phyloP scores from a whole-genome alignment of 2,113 vertebrate species.

The Monopterus albus region DNA sequence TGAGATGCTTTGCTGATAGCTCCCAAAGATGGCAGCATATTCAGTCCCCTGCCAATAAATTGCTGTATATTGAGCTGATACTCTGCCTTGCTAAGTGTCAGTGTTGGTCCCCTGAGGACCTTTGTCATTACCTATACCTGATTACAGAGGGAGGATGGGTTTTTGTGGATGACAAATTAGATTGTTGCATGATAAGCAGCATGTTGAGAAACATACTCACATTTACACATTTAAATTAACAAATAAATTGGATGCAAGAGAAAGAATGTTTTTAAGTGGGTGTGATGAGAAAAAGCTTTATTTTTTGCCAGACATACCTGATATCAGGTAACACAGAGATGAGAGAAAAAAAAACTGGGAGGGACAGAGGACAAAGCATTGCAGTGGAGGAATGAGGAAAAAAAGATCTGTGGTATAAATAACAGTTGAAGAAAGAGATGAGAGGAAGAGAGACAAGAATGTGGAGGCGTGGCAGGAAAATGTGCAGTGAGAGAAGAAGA shows the following conservation, averaged over 20 bases:
- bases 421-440: slow-evolving; percentile 29
- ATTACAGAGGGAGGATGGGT: slow-evolving; percentile 54
- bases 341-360: not conserved
- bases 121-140: slow-evolving; percentile 17
- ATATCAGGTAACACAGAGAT: not conserved
- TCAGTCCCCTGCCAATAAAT: slow-evolving; percentile 70
- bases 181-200: too few relatives aligned
- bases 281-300: not conserved
- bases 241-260: not conserved
- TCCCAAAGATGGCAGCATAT: slow-evolving; percentile 51
- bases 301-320: not conserved
- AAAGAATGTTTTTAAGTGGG: not conserved
- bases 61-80: slow-evolving; percentile 68
- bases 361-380: not conserved
- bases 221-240: not conserved
- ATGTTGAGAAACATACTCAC: not conserved
- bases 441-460: slow-evolving; percentile 10
- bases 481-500: slow-evolving; percentile 11
- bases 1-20: slow-evolving; percentile 50
- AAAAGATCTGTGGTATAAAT: slow-evolving; percentile 6
- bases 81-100: slow-evolving; percentile 50
- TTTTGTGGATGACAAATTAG: slow-evolving; percentile 23
- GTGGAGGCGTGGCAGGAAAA: slow-evolving; percentile 18
- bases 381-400: not conserved
- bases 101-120: slow-evolving; percentile 61